phyloP scores from a whole-genome alignment of 2,797 vertebrate species.

The Myotis vivesi region DNA sequence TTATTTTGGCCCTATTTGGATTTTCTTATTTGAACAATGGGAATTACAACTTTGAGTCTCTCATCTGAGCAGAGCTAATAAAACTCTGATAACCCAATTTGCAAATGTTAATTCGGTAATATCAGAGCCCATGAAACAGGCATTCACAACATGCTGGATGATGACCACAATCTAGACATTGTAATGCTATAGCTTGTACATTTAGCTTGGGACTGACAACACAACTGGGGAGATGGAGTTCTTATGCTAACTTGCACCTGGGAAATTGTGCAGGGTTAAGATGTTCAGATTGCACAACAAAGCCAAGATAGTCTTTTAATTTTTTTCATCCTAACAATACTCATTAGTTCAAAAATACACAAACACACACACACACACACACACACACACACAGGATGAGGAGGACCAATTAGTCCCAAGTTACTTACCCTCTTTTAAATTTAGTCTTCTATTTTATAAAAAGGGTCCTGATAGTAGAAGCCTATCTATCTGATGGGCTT shows the following conservation, averaged over 20 bases:
- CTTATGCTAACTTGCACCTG: not conserved
- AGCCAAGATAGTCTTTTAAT: not conserved
- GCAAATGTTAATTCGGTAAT: constrained; percentile 36
- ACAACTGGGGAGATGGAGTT: not conserved
- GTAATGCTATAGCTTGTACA: not conserved
- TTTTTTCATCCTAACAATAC: not conserved
- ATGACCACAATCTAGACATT: not conserved
- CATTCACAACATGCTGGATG: not conserved
- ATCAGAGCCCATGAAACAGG: not conserved
- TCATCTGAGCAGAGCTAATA: constrained; percentile 39
- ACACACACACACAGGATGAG: not conserved
- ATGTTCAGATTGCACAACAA: not conserved
- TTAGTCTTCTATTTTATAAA: not conserved
- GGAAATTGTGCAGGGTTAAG: not conserved
- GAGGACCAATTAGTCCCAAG: not conserved
- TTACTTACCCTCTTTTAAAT: not conserved
- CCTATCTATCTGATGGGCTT: not conserved
- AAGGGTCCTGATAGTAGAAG: not conserved
- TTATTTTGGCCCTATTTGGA: constrained; percentile 22
- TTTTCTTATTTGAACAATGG: constrained; percentile 21
- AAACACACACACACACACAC: too few species aligned
- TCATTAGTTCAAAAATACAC: not conserved
- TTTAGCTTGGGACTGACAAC: not conserved
- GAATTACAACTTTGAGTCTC: constrained; percentile 10
- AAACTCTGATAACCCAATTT: constrained; percentile 39